Evolutionary conservation across 2,113 vertebrate genomes (phyloP).

Genomic region (Saguinus midas): DNA sequence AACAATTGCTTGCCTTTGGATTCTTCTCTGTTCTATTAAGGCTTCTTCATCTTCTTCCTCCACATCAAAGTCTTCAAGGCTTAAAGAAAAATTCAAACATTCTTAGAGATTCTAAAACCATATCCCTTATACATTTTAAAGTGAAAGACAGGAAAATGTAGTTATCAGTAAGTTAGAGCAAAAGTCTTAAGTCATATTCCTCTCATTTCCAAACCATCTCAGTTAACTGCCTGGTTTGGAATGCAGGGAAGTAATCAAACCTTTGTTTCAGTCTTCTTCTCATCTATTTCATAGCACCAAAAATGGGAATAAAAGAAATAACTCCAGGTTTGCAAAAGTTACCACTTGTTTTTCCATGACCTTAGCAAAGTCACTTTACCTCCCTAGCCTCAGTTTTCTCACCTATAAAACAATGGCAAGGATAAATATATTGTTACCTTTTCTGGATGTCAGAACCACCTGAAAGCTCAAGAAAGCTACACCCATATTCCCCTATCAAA

Average conservation of each 20-base stretch:
- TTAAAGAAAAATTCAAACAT: slow-evolving; percentile 71
- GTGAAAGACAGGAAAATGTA: not conserved
- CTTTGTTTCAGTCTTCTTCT: not conserved
- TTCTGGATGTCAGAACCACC: not conserved
- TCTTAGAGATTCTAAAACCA: not conserved
- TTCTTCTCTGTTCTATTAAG: slow-evolving; percentile 94
- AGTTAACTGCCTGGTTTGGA: not conserved
- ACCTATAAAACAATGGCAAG: not conserved
- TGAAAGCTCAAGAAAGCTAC: not conserved
- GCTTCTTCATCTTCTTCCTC: slow-evolving; percentile 98
- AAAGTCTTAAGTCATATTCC: not conserved
- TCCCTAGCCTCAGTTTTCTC: not conserved
- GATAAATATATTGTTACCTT: not conserved
- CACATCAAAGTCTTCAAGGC: slow-evolving; percentile 95
- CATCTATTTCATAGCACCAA: not conserved
- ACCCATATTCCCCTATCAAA: not conserved
- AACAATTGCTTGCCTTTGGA: slow-evolving; percentile 95
- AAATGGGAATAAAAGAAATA: not conserved
- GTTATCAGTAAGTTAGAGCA: not conserved
- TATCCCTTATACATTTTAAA: not conserved
- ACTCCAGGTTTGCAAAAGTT: not conserved
- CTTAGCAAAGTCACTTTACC: not conserved
- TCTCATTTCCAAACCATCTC: not conserved
- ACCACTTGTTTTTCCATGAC: not conserved
- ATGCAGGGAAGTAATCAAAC: not conserved